These are phyloP conservation scores for Notothenia rossii DNA, from an alignment of 2,113 vertebrate genomes.

Conservation along the genomic window DNA sequence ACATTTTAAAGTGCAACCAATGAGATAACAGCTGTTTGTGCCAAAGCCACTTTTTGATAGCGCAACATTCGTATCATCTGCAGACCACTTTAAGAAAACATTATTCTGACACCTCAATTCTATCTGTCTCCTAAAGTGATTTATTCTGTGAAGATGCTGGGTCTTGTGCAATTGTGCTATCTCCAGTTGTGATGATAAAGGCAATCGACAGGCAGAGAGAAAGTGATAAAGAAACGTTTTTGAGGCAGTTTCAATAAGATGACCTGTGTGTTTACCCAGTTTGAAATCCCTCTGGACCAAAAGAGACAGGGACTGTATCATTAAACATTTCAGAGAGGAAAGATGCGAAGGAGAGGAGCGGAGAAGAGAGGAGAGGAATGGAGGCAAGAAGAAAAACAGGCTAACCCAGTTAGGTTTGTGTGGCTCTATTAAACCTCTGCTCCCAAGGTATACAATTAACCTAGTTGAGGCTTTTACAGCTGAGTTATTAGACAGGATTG, in stretches of 20 bases:
- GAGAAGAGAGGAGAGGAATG: background rate
- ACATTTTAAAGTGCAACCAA: no score
- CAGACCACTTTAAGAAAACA: background rate
- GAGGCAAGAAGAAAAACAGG: slow-evolving; percentile 3
- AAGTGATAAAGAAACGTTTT: slow-evolving; percentile 15
- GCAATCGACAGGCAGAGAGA: background rate
- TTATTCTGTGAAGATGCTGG: slow-evolving; percentile 23
- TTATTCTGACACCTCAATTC: slow-evolving; percentile 25
- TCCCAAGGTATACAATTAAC: slow-evolving; percentile 63
- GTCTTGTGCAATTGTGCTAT: slow-evolving; percentile 1
- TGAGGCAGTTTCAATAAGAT: slow-evolving; percentile 27
- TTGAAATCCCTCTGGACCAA: slow-evolving; percentile 5
- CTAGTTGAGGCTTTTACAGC: slow-evolving; percentile 56
- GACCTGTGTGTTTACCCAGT: slow-evolving; percentile 47
- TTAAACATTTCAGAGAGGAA: background rate
- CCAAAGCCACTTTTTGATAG: no score
- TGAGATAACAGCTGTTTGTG: no score
- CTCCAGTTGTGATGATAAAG: background rate
- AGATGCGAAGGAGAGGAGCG: background rate
- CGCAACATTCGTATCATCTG: no score
- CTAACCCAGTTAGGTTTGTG: slow-evolving; percentile 41
- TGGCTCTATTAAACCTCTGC: slow-evolving; percentile 48
- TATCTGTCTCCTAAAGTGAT: slow-evolving; percentile 1
- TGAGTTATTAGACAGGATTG: slow-evolving; percentile 63
- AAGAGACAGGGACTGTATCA: slow-evolving; percentile 14